Evolutionary conservation across 2,797 vertebrate species (phyloP).

Genomic region (Merluccius polli): DNA sequence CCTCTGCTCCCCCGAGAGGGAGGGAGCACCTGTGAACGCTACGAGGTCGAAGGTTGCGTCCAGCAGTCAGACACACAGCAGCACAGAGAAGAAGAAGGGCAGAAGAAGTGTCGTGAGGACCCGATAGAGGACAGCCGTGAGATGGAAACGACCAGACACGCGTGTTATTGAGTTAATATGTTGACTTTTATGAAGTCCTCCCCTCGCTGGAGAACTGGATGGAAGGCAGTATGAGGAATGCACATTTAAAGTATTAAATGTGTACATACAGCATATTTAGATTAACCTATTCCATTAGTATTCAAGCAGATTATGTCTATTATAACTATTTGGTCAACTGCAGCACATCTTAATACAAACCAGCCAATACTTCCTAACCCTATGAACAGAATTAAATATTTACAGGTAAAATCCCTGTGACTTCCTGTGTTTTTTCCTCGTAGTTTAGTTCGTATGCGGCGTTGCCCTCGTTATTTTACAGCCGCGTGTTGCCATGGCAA

Average conservation of each 20-base stretch:
- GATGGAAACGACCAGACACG: neutral
- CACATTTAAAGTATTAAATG: no score
- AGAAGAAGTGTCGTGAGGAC: slow-evolving; percentile 2
- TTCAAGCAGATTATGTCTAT: neutral
- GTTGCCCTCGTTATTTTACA: neutral
- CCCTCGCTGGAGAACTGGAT: neutral
- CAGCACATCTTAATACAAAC: neutral
- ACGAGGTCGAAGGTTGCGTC: slow-evolving; percentile 54
- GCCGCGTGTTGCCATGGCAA: neutral
- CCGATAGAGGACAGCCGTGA: neutral
- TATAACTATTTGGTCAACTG: no score
- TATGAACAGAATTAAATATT: neutral
- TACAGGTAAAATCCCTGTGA: neutral
- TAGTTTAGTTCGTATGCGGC: neutral
- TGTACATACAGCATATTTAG: neutral
- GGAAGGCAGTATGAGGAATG: no score
- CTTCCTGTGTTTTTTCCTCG: neutral
- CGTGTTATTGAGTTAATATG: neutral
- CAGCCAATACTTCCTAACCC: neutral
- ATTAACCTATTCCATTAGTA: neutral
- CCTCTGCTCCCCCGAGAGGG: slow-evolving; percentile 76
- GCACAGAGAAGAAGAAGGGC: slow-evolving; percentile 17
- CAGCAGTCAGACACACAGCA: slow-evolving; percentile 37
- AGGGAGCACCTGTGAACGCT: slow-evolving; percentile 87
- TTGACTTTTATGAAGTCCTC: neutral